Percentiles rank a stretch among this genome's conserved stretches.
phyloP scores from a whole-genome alignment of 2,797 vertebrate genomes.

The Cuculus canorus region DNA sequence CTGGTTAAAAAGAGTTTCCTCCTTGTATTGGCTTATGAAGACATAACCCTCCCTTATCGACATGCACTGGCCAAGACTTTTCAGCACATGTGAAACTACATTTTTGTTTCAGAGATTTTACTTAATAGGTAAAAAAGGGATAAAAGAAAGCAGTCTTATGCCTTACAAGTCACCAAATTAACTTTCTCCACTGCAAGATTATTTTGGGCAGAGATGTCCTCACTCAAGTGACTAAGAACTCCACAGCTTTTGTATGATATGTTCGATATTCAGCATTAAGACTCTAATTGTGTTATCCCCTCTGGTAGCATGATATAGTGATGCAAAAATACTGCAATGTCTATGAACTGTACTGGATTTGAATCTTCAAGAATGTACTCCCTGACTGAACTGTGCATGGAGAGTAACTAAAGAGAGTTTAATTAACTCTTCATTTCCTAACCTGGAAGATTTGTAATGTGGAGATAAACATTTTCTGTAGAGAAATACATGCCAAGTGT shows the following conservation, averaged over 20 bases:
- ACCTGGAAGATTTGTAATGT: neutral
- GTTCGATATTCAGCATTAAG: slow-evolving; percentile 43
- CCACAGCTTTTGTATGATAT: neutral
- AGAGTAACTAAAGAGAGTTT: slow-evolving; percentile 27
- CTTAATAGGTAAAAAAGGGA: neutral
- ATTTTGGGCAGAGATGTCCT: neutral
- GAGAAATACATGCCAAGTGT: neutral
- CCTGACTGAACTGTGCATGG: slow-evolving; percentile 42
- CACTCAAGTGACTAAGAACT: neutral
- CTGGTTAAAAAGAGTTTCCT: neutral
- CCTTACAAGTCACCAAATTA: neutral
- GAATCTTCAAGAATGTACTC: slow-evolving; percentile 34
- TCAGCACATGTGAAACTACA: neutral
- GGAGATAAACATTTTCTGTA: slow-evolving; percentile 19
- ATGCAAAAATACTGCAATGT: slow-evolving; percentile 12
- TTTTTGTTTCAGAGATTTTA: neutral
- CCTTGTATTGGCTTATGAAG: neutral
- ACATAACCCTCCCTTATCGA: neutral
- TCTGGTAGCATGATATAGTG: slow-evolving; percentile 9
- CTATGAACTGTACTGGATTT: slow-evolving; percentile 18
- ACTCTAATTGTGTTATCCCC: slow-evolving; percentile 25
- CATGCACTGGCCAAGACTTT: neutral
- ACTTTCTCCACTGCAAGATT: neutral
- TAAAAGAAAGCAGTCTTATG: neutral
- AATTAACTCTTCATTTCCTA: slow-evolving; percentile 56